Evolutionary conservation across 1,140 invertebrate species (phyloP).

Genomic region (Anastrepha obliqua): DNA sequence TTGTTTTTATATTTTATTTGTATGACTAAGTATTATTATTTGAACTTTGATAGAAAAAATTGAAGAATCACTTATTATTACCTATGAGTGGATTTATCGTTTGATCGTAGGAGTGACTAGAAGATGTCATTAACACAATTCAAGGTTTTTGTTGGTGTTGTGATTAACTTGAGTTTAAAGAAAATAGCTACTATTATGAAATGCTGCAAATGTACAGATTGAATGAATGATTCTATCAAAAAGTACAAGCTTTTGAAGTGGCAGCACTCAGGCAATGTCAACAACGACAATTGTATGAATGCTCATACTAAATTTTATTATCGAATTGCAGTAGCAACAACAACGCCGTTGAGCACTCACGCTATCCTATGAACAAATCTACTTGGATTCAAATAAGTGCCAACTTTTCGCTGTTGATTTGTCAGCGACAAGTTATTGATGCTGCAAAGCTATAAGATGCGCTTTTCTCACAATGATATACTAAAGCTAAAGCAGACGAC

Average conservation of each 20-base stretch:
- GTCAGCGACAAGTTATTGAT: background rate
- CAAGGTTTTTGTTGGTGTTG: background rate
- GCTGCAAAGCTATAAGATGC: background rate
- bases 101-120: slow-evolving; percentile 24
- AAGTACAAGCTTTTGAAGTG: background rate
- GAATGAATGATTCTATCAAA: slow-evolving; percentile 29
- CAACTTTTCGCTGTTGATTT: too few relatives aligned
- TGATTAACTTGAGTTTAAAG: background rate
- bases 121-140: slow-evolving; percentile 16
- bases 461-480: background rate
- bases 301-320: background rate
- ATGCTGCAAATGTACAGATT: background rate
- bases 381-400: background rate
- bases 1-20: background rate
- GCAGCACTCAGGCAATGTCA: slow-evolving; percentile 8
- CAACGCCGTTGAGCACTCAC: background rate
- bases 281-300: background rate
- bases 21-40: slow-evolving; percentile 1
- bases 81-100: slow-evolving; percentile 9
- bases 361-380: background rate
- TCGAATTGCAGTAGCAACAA: slow-evolving; percentile 14
- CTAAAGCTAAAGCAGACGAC: background rate
- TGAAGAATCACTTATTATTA: background rate
- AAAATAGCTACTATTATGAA: slow-evolving; percentile 31
- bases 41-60: background rate